Percentiles rank a stretch among this genome's conserved stretches.
phyloP scores from a whole-genome alignment of 2,797 vertebrate genomes.

The Gymnothorax reevesii region DNA sequence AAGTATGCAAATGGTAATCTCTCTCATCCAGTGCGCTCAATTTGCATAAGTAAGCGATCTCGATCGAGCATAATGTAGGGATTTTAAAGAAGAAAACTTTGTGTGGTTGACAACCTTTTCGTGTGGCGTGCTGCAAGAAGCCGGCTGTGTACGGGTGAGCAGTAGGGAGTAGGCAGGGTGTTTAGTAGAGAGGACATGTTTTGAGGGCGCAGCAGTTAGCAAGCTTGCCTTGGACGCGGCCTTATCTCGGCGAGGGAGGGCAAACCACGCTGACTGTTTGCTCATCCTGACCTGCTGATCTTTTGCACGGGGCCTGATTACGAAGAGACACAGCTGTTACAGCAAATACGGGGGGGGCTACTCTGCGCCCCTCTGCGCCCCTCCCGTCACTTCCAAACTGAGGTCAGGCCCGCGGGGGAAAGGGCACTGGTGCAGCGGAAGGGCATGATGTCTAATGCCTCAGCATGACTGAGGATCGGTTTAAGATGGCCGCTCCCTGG shows the following conservation, averaged over 20 bases:
- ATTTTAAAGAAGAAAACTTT: too few relatives aligned
- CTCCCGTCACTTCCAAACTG: not conserved
- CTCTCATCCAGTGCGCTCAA: too few relatives aligned
- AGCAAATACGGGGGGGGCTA: constrained; percentile 58
- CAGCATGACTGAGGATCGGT: not conserved
- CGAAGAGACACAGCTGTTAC: constrained; percentile 57
- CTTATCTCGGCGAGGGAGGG: not conserved
- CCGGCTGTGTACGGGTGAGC: too few relatives aligned
- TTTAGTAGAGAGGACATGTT: too few relatives aligned
- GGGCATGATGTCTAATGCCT: not conserved
- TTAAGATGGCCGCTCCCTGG: not conserved
- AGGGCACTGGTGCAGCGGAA: too few relatives aligned
- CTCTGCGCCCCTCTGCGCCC: too few relatives aligned
- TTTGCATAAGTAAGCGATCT: too few relatives aligned
- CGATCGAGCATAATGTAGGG: too few relatives aligned
- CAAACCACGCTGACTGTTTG: not conserved
- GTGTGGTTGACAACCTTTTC: too few relatives aligned
- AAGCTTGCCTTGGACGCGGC: not conserved
- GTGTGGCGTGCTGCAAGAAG: too few relatives aligned
- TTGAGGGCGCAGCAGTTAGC: not conserved
- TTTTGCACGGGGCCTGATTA: constrained; percentile 43
- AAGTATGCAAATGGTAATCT: too few relatives aligned
- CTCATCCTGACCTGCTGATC: not conserved
- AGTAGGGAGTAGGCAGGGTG: too few relatives aligned
- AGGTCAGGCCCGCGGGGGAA: not conserved